Percentiles rank a stretch among this genome's conserved stretches.
phyloP scores from a whole-genome alignment of 2,797 vertebrate species.

The Danio albolineatus region DNA sequence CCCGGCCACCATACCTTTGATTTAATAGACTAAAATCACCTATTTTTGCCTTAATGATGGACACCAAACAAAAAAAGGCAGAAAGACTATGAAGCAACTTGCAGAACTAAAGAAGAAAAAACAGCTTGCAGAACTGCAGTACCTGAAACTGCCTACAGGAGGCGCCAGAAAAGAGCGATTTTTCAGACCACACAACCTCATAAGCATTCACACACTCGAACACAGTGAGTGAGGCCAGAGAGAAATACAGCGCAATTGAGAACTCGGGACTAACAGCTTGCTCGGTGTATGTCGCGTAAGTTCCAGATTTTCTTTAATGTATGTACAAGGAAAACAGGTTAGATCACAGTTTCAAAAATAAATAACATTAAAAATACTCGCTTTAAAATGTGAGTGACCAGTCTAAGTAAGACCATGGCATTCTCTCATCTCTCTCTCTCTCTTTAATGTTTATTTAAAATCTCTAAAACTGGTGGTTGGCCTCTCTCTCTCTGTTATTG shows the following conservation, averaged over 20 bases:
- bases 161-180: constrained; percentile 1
- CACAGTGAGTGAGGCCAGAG: constrained; percentile 32
- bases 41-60: background rate
- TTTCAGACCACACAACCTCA: background rate
- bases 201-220: constrained; percentile 2
- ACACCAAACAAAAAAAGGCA: background rate
- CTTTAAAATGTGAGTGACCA: constrained; percentile 72
- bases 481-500: constrained; percentile 61
- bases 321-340: constrained; percentile 68
- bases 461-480: constrained; percentile 60
- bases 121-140: background rate
- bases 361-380: constrained; percentile 81
- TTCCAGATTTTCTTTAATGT: constrained; percentile 74
- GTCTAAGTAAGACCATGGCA: constrained; percentile 65
- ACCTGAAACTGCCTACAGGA: constrained; percentile 9
- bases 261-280: constrained; percentile 44
- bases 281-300: constrained; percentile 55
- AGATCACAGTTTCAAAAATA: constrained; percentile 81
- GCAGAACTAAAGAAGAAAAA: background rate
- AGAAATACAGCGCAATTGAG: constrained; percentile 37
- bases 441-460: constrained; percentile 50
- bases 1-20: too few relatives aligned
- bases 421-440: constrained; percentile 49
- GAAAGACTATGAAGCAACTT: background rate
- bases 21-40: background rate